A percentile compares a stretch with the other conserved stretches of the same genome.
Evolutionary conservation across 2,888 invertebrate species (phyloP).

Genomic region (Ormyrus nitidulus): DNA sequence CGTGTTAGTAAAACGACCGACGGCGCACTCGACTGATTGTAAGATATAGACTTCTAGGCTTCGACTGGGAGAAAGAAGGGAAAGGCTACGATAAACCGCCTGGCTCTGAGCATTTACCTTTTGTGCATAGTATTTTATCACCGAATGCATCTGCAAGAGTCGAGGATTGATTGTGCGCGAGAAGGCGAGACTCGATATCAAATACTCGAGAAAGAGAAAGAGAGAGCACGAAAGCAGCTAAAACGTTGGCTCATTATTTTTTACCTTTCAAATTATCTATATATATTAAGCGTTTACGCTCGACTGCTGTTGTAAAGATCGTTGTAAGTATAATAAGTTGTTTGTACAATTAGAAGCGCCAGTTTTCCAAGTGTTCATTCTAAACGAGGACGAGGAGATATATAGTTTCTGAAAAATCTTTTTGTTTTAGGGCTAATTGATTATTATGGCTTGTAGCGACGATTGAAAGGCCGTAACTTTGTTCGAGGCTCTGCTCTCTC

Average conservation of each 20-base stretch:
- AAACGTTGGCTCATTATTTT: constrained; percentile 20
- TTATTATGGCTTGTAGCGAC: not conserved
- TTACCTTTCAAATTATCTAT: constrained; percentile 9
- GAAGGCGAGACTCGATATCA: constrained; percentile 16
- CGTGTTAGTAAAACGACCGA: constrained; percentile 55
- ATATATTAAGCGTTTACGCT: constrained; percentile 8
- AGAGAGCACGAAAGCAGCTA: not conserved
- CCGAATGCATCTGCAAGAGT: constrained; percentile 15
- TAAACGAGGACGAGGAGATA: not conserved
- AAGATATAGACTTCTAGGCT: constrained; percentile 58
- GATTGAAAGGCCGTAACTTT: not conserved
- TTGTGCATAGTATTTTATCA: constrained; percentile 41
- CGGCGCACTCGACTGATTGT: constrained; percentile 69
- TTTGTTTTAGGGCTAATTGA: constrained; percentile 1
- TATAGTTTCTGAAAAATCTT: constrained; percentile 2
- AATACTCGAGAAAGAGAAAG: not conserved
- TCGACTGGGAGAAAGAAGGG: constrained; percentile 28
- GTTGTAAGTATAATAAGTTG: constrained; percentile 27
- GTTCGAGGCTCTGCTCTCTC: not conserved
- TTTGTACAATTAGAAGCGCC: constrained; percentile 23
- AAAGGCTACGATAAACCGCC: constrained; percentile 30
- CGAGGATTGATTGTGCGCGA: constrained; percentile 8
- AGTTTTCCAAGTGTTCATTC: not conserved
- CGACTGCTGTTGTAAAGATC: constrained; percentile 17
- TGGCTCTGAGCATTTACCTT: constrained; percentile 4